Evolutionary conservation across 2,113 vertebrate species (phyloP), one percentile per base, ranked within the genome.

Genomic region (Lamprologus lemairii): DNA sequence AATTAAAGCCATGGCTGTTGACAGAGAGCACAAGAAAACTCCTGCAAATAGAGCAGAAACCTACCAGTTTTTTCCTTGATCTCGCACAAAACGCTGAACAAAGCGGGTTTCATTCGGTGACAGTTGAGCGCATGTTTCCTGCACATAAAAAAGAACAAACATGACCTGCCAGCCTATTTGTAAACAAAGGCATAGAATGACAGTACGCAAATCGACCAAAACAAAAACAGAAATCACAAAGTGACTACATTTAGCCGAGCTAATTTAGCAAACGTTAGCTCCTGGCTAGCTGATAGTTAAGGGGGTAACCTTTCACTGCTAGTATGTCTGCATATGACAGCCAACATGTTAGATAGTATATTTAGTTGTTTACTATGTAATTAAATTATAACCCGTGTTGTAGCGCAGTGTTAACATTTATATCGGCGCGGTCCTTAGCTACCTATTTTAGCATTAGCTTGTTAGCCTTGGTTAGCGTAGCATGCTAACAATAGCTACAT

Each of bases 81-180:
- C 90, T 97, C 97, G 40, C 97, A 97, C 87, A 97, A 87, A 21
- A 97, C 97, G 90, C 96, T 97, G 96, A 97, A 97, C 88, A 97
- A 91, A 11, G 97, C 97, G 23, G 97, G 96, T 91, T 97, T 97
- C 97, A 97, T 97, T 10, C 96, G 95, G 88, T 97, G 97, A 94
- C 97, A 97, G 94, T 97, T 97, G 75, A 97, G 93, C 40, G 97
- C 96, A 87, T 97, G 97, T 95, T 97, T 97, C 96, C 97, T 97
- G 95, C 71, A 33, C 60, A 83, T 10, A 83, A 91, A 91, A 65
- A 51, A 75, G 73, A 68, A 58, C 80, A 42, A 90, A 6, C 4
- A 33, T 26, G 51, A 51, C 12, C 35, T 78, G 1, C 47, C 23
- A 81, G 7, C 14, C 26, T 5, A 40, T 13, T 13, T 28, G 54